Evolutionary conservation across 2,888 invertebrate species (phyloP), one percentile per base, ranked within the genome.

Genomic region (Andricus curvator): DNA sequence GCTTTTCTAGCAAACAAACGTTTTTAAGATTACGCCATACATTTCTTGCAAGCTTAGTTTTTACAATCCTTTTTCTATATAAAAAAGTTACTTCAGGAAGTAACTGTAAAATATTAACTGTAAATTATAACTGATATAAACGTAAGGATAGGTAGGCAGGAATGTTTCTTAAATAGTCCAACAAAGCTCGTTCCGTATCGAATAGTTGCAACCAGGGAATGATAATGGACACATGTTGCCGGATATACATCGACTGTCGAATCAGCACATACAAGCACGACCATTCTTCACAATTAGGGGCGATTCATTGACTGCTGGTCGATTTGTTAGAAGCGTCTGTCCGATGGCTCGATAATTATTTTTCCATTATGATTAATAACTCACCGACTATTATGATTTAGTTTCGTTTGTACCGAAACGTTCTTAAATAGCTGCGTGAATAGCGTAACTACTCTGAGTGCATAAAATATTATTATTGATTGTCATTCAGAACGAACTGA

Each of bases 251-350:
- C 84, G 83, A 83, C 85, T 82, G 87, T 88, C 88, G 88, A 88
- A 88, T 87, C 86, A 85, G 80, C 84, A 84, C 79, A 79, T 22
- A 84, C 79, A 79, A n/a, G 51, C 81, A 80, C 83, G 81, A 87
- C 84, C 88, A 88, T 88, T 88, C 86, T 87, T 88, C 88, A 88
- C 88, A 88, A 88, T 88, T 88, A 88, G 88, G 83, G 85, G 77
- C 86, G 87, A 88, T 88, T 88, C 88, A 86, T 65, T 66, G 56
- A 64, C 64, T 48, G 68, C 56, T 68, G 41, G 37, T 44, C 60
- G 70, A 33, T 65, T 66, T 76, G 65, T 82, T 78, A 68, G 79
- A 65, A 70, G 25, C 20, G 70, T 33, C 74, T 74, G 74, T 74
- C 60, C 51, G 56, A 33, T 65, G 15, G 44, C 37, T 33, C 77